Percentiles rank a stretch among this genome's conserved stretches.
Conservation (phyloP, 2,797 vertebrate species). For the Anniella stebbinsi region DNA sequence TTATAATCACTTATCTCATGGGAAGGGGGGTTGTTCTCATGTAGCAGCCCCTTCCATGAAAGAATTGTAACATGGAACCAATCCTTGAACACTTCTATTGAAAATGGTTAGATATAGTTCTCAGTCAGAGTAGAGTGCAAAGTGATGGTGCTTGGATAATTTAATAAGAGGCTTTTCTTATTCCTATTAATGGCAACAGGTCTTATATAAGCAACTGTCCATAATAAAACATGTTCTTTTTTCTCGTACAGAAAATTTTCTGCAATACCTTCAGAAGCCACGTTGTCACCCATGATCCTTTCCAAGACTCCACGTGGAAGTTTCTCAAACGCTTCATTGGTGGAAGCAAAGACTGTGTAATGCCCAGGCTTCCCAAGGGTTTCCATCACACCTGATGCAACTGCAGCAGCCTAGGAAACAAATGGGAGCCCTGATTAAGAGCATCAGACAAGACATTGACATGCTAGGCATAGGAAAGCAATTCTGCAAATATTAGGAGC, state of each 20-base stretch:
- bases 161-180: neutral
- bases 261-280: slow-evolving; percentile 88
- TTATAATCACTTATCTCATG: neutral
- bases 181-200: neutral
- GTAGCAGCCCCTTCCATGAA: neutral
- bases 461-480: neutral
- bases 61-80: neutral
- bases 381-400: slow-evolving; percentile 84
- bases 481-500: neutral
- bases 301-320: slow-evolving; percentile 87
- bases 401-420: slow-evolving; percentile 84
- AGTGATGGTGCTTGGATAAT: neutral
- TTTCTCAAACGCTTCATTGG: slow-evolving; percentile 91
- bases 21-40: neutral
- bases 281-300: slow-evolving; percentile 89
- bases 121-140: neutral
- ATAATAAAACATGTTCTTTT: neutral
- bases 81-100: neutral
- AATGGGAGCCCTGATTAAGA: neutral
- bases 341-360: slow-evolving; percentile 96
- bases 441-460: neutral
- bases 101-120: neutral
- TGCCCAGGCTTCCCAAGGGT: slow-evolving; percentile 88
- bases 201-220: neutral
- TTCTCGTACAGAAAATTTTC: neutral